Evolutionary conservation across 92 coral and sea anemone genomes (phyloP), one percentile per base, ranked within the genome.

Genomic region (Epizoanthus fatuus): DNA sequence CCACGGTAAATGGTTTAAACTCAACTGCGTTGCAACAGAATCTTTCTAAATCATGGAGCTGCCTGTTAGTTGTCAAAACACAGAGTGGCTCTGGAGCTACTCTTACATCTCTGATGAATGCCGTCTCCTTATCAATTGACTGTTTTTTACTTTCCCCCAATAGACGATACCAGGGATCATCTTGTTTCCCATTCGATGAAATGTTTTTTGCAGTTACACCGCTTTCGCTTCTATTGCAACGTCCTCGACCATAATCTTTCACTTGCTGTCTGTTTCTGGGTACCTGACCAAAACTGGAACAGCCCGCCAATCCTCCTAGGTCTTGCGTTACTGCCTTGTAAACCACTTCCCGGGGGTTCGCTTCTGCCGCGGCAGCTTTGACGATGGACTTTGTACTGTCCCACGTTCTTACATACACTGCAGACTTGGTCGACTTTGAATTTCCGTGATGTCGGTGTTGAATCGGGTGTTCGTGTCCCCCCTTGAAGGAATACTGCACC

Each of bases 61-160:
- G 91, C 75, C 81, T 77, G 49, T 80, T 22, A 65, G 91, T 69
- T 60, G 76, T 52, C 57, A 87, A 44, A 19, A 87, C 73, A 59
- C 91, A 87, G 29, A 72, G 53, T 38, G 81, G 86, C 58, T 80
- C 86, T 38, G 91, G 47, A 22, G 86, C 91, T 38, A 70, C 86
- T 72, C 67, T 54, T 15, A 72, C 91, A 87, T 80, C 73, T 40
- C 86, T 44, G 25, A 87, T 80, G 64, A 87, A 87, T 3, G 91
- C 83, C n/a, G 35, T 74, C 13, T 39, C 15, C 75, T 68, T 52
- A 49, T 71, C 59, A n/a, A 14, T 53, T 53, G 81, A 80, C 47
- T 70, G 91, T 35, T 68, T 69, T 53, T 80, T 87, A 38, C 81
- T 40, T 35, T 87, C 86, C 40, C 66, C 66, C 17, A 87, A 81